Base-by-base conservation (phyloP, 2,113 vertebrate genomes). In the Chiloscyllium plagiosum region DNA sequence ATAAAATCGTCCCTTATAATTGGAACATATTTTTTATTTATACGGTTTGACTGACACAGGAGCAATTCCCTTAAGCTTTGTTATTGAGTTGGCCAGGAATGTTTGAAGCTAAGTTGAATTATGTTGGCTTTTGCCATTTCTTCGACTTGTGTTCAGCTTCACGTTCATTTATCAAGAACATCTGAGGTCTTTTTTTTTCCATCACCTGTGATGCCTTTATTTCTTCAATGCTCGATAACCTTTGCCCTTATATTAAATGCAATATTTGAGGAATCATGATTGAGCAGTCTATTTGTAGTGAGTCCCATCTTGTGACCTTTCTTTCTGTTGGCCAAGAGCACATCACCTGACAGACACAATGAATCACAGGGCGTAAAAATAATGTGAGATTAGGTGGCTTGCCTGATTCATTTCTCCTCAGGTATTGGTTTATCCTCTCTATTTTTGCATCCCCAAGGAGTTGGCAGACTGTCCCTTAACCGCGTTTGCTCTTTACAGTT, bases 241-340 rank as follows among this genome's bases (percentile, higher is more conserved):
- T 93, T 66, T 37, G 89, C 56, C 65, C 89, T 37, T 20, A 37
- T 37, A 66, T 42, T 61, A 92, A 66, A 66, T 15, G 6, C 33
- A 33, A 66, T 92, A 66, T 66, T 65, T 90, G 87, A 61, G 26
- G 26, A 61, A n/a, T 90, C 87, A 61, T 4, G 15, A 22, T 66
- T 66, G 17, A 66, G 19, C 61, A 66, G 2, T n/a, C 19, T 93
- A 93, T 68, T 93, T 93, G 66, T 93, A 93, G 33, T 37, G 61
- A 66, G 61, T 66, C 56, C 33, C 87, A 90, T 61, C 87, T 37
- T 68, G 89, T 93, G 89, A 93, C 89, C 89, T 93, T 93, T 93
- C 61, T 66, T 22, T 93, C 33, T n/a, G 66, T 93, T 93, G 61
- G 89, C 19, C n/a, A 20, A 7, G 3, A 5, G 61, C 19, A 68